A percentile compares a stretch with the other conserved stretches of the same genome.
These are phyloP conservation scores for Zaprionus capensis DNA, from an alignment of 1,140 invertebrate genomes.

Conservation along the genomic window DNA sequence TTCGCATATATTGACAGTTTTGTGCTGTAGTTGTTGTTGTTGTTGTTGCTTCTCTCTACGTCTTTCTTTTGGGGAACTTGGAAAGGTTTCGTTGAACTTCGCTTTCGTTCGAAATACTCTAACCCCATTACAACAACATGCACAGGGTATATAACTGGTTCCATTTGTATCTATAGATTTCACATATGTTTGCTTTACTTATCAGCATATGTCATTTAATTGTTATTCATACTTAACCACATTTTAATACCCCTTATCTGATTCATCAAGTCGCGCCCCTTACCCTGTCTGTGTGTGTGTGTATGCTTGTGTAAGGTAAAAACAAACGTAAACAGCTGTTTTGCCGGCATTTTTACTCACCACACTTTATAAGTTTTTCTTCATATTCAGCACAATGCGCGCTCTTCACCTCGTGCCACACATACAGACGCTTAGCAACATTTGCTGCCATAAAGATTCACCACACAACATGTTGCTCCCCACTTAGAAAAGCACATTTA, in stretches of 20 bases:
- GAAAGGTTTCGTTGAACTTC: constrained; percentile 65
- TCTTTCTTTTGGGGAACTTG: constrained; percentile 53
- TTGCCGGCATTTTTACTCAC: constrained; percentile 75
- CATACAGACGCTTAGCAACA: constrained; percentile 40
- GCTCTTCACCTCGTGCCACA: constrained; percentile 32
- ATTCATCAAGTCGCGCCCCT: neutral
- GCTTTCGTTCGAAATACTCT: constrained; percentile 36
- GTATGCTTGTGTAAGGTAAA: neutral
- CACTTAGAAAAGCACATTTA: neutral
- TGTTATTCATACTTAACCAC: neutral
- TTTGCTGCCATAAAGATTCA: constrained; percentile 42
- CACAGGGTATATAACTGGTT: neutral
- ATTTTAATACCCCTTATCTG: neutral
- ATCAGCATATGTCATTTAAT: neutral
- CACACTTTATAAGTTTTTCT: constrained; percentile 48
- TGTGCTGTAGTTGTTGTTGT: constrained; percentile 15
- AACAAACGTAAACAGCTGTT: constrained; percentile 68
- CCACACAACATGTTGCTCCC: constrained; percentile 22
- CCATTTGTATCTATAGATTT: neutral
- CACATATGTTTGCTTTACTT: neutral
- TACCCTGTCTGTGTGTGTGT: neutral
- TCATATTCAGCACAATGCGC: constrained; percentile 54
- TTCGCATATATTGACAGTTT: constrained; percentile 62
- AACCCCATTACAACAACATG: neutral
- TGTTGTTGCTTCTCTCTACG: constrained; percentile 17